These are phyloP conservation scores for Nomada flava DNA, from an alignment of 2,888 invertebrate species.

Conservation along the genomic window DNA sequence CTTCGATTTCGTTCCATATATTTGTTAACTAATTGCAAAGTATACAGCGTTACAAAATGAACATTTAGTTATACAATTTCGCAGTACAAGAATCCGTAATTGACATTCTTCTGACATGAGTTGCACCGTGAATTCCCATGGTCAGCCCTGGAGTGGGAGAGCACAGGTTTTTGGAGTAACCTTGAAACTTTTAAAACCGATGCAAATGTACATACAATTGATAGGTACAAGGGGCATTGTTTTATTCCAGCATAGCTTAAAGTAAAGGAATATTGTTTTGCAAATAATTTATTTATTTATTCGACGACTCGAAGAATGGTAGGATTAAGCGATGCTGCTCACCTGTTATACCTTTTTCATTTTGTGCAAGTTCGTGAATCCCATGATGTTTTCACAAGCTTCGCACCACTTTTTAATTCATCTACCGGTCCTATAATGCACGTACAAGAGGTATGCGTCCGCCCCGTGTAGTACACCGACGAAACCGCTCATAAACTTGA, in stretches of 20 bases:
- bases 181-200: too few relatives aligned
- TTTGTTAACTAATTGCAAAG: too few relatives aligned
- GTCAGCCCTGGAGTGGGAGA: too few relatives aligned
- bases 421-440: slow-evolving; percentile 88
- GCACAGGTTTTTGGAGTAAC: too few relatives aligned
- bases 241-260: too few relatives aligned
- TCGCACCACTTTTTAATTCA: slow-evolving; percentile 71
- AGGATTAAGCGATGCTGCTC: neutral
- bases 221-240: too few relatives aligned
- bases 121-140: too few relatives aligned
- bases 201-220: too few relatives aligned
- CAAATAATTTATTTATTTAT: too few relatives aligned
- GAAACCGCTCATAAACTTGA: slow-evolving; percentile 92
- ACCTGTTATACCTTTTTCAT: neutral
- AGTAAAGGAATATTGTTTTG: too few relatives aligned
- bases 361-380: neutral
- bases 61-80: slow-evolving; percentile 1
- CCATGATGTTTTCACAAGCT: neutral
- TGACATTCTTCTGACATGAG: too few relatives aligned
- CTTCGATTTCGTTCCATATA: neutral
- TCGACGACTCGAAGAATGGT: too few relatives aligned
- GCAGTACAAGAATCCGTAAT: neutral
- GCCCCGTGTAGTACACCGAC: slow-evolving; percentile 91
- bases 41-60: neutral
- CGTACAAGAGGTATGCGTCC: slow-evolving; percentile 92